Evolutionary conservation across 2,113 vertebrate species (phyloP).

Genomic region (Nothoprocta perdicaria): DNA sequence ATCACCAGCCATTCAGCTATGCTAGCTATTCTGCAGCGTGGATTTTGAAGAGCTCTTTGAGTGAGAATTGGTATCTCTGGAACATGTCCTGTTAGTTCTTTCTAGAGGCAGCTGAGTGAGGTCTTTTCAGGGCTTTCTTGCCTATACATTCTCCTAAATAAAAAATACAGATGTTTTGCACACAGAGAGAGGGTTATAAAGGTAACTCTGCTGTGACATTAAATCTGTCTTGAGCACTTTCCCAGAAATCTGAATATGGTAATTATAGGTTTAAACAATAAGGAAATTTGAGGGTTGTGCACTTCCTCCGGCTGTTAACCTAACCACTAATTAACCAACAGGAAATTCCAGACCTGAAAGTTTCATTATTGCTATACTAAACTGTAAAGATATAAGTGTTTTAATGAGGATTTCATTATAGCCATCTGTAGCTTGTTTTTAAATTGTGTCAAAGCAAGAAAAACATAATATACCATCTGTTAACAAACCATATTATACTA

Average conservation of each 20-base stretch:
- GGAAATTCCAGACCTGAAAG: constrained; percentile 55
- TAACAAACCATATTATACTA: neutral
- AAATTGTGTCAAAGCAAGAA: constrained; percentile 48
- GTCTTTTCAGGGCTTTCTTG: neutral
- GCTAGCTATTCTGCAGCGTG: neutral
- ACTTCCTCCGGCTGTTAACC: constrained; percentile 56
- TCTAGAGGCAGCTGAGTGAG: neutral
- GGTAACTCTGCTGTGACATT: constrained; percentile 42
- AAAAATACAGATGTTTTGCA: constrained; percentile 34
- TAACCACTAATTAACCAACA: constrained; percentile 63
- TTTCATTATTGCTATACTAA: constrained; percentile 56
- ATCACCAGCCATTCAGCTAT: neutral
- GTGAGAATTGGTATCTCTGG: neutral
- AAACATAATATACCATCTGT: constrained; percentile 59
- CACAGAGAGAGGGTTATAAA: neutral
- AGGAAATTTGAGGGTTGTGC: constrained; percentile 41
- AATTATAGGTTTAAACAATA: constrained; percentile 60
- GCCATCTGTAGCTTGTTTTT: constrained; percentile 63
- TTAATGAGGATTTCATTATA: constrained; percentile 63
- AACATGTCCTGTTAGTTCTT: neutral
- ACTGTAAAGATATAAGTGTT: constrained; percentile 57
- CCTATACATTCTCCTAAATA: neutral
- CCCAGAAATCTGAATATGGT: constrained; percentile 35
- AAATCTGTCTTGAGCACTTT: constrained; percentile 46
- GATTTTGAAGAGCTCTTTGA: neutral